Evolutionary conservation across 1,140 invertebrate genomes (phyloP).

Genomic region (Brachionus paranguensis): DNA sequence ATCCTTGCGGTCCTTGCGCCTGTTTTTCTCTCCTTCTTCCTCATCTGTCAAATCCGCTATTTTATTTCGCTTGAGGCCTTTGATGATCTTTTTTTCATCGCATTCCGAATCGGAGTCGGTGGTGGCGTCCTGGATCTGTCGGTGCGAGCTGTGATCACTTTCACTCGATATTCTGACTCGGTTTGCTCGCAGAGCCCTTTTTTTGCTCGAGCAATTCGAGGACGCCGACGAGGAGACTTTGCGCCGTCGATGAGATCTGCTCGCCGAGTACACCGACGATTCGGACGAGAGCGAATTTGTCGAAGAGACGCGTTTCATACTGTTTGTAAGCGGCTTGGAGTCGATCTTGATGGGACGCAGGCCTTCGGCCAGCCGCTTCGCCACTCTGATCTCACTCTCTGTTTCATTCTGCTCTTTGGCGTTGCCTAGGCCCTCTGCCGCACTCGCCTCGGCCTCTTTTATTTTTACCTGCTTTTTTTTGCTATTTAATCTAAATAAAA

Average conservation of each 20-base stretch:
- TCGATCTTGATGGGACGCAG: slow-evolving; percentile 17
- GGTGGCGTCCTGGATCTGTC: background rate
- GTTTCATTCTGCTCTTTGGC: background rate
- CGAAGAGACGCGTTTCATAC: background rate
- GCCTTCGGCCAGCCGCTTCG: slow-evolving; percentile 15
- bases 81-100: background rate
- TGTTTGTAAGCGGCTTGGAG: background rate
- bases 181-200: background rate
- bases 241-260: background rate
- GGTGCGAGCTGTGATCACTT: background rate
- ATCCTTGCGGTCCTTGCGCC: background rate
- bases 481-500: background rate
- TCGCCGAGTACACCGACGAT: background rate
- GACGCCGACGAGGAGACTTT: background rate
- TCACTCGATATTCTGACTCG: background rate
- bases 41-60: background rate
- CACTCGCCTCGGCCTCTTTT: background rate
- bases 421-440: background rate
- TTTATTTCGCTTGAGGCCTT: background rate
- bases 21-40: background rate
- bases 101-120: background rate
- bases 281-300: background rate
- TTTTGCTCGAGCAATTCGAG: background rate
- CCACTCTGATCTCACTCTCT: background rate
- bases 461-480: background rate